These are phyloP conservation scores for Echinops telfairi DNA, from an alignment of 2,113 vertebrate genomes.

Conservation along the genomic window DNA sequence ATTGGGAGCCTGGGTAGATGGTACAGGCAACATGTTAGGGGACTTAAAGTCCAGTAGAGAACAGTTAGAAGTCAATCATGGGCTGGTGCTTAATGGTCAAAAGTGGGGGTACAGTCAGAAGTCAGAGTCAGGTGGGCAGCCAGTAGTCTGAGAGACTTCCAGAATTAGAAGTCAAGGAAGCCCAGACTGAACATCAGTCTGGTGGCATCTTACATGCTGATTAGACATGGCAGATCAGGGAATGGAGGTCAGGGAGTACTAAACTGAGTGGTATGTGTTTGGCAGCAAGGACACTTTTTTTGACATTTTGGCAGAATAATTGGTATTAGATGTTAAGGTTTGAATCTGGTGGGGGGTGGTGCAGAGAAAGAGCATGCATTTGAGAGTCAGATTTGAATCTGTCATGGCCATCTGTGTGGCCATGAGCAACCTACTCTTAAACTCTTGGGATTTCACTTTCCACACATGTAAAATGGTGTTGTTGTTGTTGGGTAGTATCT, in stretches of 20 bases:
- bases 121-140: not conserved
- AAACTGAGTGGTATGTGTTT: not conserved
- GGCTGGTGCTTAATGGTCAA: not conserved
- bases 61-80: not conserved
- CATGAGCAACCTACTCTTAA: too few species aligned
- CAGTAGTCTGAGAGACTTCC: not conserved
- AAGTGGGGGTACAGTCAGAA: not conserved
- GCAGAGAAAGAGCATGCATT: not conserved
- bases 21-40: not conserved
- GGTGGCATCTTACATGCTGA: not conserved
- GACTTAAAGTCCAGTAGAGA: not conserved
- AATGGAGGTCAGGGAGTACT: accelerated
- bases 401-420: not conserved
- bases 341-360: not conserved
- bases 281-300: not conserved
- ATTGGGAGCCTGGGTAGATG: not conserved
- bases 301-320: not conserved
- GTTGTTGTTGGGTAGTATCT: too few species aligned
- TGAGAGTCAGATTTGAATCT: not conserved
- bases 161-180: not conserved
- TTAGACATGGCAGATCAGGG: not conserved
- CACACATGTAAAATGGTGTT: not conserved
- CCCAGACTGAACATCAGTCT: not conserved
- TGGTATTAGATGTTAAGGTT: not conserved
- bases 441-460: not conserved